Evolutionary conservation across 2,797 vertebrate species (phyloP).

Genomic region (Cryptoprocta ferox): DNA sequence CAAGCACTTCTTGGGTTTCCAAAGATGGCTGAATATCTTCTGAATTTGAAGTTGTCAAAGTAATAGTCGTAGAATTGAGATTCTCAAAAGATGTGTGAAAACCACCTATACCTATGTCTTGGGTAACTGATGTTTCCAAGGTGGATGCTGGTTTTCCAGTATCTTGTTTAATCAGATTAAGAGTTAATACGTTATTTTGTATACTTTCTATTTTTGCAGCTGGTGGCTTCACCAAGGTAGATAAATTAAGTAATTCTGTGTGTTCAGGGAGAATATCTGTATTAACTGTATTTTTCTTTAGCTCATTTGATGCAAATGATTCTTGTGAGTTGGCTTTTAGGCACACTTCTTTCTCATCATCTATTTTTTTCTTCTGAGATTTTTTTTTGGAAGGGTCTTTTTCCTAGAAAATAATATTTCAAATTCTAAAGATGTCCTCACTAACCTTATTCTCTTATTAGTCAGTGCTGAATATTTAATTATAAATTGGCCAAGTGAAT

Average conservation of each 20-base stretch:
- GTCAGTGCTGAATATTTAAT: not conserved
- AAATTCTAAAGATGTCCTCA: slow-evolving; percentile 56
- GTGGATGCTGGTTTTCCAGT: slow-evolving; percentile 54
- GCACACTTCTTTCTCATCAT: slow-evolving; percentile 69
- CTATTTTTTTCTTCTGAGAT: slow-evolving; percentile 77
- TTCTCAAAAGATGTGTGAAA: slow-evolving; percentile 71
- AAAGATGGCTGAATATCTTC: slow-evolving; percentile 79
- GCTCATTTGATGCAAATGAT: slow-evolving; percentile 66
- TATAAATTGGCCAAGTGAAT: slow-evolving; percentile 27
- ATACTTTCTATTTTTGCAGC: slow-evolving; percentile 52
- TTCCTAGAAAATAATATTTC: slow-evolving; percentile 77
- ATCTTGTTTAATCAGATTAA: slow-evolving; percentile 65
- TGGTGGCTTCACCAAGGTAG: slow-evolving; percentile 32
- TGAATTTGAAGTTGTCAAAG: slow-evolving; percentile 79
- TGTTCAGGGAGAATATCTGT: slow-evolving; percentile 75
- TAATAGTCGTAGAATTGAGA: slow-evolving; percentile 78
- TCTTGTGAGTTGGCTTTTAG: slow-evolving; percentile 67
- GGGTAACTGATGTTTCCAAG: slow-evolving; percentile 69
- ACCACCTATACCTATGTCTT: not conserved
- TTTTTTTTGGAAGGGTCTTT: slow-evolving; percentile 73
- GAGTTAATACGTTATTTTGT: slow-evolving; percentile 57
- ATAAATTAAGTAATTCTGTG: slow-evolving; percentile 53
- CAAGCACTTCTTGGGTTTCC: slow-evolving; percentile 71
- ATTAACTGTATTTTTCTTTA: slow-evolving; percentile 82
- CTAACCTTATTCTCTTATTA: slow-evolving; percentile 15